phyloP scores from a whole-genome alignment of 2,797 vertebrate species.

The Onychomys arenicola region DNA sequence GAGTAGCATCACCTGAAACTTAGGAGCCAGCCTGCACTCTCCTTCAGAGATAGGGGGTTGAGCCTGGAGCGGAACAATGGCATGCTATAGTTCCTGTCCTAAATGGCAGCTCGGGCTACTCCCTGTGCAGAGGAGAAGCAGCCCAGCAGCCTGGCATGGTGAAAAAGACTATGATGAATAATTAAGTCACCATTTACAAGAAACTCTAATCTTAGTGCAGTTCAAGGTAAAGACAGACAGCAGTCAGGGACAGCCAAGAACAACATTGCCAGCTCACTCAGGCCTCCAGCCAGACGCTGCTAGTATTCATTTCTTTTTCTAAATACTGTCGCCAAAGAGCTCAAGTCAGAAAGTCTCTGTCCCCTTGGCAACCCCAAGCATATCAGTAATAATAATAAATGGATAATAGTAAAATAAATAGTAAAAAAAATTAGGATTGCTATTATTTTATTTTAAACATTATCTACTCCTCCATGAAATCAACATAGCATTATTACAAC shows the following conservation, averaged over 20 bases:
- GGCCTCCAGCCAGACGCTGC: slow-evolving; percentile 51
- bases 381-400: slow-evolving; percentile 18
- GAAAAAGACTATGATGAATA: slow-evolving; percentile 69
- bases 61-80: not conserved
- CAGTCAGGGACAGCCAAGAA: slow-evolving; percentile 70
- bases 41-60: not conserved
- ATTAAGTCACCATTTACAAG: slow-evolving; percentile 76
- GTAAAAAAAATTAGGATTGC: slow-evolving; percentile 22
- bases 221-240: slow-evolving; percentile 78
- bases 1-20: not conserved
- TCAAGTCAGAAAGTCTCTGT: slow-evolving; percentile 35
- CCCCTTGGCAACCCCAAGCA: not conserved
- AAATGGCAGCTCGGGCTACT: not conserved
- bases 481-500: not conserved
- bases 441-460: slow-evolving; percentile 41
- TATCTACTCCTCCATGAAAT: not conserved
- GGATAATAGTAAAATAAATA: not conserved
- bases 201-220: slow-evolving; percentile 79
- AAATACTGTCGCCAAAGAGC: slow-evolving; percentile 55
- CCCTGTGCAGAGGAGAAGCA: not conserved
- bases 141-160: not conserved
- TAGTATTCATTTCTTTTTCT: slow-evolving; percentile 34
- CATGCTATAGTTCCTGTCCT: not conserved
- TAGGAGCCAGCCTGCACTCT: fast-evolving
- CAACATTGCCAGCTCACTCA: slow-evolving; percentile 34